Conservation (phyloP, 2,888 invertebrate genomes). For the Pyrocoelia pectoralis region DNA sequence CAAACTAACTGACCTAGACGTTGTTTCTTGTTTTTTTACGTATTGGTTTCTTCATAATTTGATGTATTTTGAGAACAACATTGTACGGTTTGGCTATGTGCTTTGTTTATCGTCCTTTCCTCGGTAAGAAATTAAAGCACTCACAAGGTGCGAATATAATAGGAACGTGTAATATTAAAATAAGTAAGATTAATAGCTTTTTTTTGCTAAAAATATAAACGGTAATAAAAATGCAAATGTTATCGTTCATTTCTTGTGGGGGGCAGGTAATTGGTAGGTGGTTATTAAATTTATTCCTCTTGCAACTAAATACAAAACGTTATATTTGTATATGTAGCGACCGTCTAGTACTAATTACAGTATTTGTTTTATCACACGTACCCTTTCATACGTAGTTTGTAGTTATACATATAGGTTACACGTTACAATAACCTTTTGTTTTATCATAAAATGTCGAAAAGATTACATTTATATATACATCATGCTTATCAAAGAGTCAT, state of each 20-base stretch:
- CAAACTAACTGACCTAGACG: no score
- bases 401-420: not conserved
- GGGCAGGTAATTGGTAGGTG: not conserved
- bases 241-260: not conserved
- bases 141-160: no score
- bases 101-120: no score
- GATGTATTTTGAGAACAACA: no score
- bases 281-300: constrained; percentile 4
- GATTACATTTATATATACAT: constrained; percentile 38
- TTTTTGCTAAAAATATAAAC: not conserved
- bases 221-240: constrained; percentile 7
- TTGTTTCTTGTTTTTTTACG: no score
- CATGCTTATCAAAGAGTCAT: constrained; percentile 28
- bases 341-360: constrained; percentile 10
- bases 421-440: constrained; percentile 13
- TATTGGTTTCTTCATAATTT: no score
- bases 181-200: constrained; percentile 4
- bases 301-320: not conserved
- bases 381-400: constrained; percentile 5
- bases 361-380: constrained; percentile 18
- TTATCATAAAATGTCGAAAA: constrained; percentile 36
- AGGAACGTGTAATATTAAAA: no score
- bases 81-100: no score
- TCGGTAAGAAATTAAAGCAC: no score
- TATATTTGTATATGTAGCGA: constrained; percentile 18